A percentile compares a stretch with the other conserved stretches of the same genome.
Evolutionary conservation across 2,113 vertebrate genomes (phyloP).

Genomic region (Fulmarus glacialis): DNA sequence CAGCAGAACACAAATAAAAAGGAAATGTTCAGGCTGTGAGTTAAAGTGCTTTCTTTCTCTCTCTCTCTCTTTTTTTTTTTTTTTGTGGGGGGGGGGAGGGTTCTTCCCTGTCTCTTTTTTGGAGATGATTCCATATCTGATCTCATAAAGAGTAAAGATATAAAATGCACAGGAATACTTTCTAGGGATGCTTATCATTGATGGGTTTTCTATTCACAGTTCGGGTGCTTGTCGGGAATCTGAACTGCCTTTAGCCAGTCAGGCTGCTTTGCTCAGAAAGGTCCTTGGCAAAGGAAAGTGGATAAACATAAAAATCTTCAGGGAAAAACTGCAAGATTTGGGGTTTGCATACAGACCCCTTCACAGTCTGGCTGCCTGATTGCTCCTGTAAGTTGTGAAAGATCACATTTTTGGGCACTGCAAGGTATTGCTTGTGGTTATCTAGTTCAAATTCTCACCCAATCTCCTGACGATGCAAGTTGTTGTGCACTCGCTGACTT

Average conservation of each 20-base stretch:
- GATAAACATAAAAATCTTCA: not conserved
- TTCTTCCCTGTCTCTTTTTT: not conserved
- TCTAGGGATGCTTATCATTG: not conserved
- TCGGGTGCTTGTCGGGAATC: not conserved
- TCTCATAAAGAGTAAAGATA: not conserved
- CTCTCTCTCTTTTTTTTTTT: not conserved
- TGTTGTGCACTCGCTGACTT: not conserved
- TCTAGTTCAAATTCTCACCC: not conserved
- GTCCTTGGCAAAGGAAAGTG: not conserved
- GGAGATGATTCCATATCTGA: not conserved
- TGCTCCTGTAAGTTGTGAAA: not conserved
- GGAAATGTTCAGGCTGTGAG: not conserved
- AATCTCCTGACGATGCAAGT: not conserved
- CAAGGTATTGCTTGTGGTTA: not conserved
- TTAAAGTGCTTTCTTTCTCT: not conserved
- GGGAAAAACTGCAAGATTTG: not conserved
- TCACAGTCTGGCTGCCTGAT: not conserved
- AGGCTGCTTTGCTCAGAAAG: not conserved
- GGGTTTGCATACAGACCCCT: not conserved
- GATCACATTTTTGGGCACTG: accelerated
- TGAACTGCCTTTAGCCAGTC: not conserved
- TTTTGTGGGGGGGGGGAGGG: not conserved
- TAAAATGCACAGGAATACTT: not conserved
- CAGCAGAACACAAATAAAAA: not conserved
- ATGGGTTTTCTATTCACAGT: not conserved